Evolutionary conservation across 2,888 invertebrate genomes (phyloP).

Genomic region (Boloria euphrosyne): DNA sequence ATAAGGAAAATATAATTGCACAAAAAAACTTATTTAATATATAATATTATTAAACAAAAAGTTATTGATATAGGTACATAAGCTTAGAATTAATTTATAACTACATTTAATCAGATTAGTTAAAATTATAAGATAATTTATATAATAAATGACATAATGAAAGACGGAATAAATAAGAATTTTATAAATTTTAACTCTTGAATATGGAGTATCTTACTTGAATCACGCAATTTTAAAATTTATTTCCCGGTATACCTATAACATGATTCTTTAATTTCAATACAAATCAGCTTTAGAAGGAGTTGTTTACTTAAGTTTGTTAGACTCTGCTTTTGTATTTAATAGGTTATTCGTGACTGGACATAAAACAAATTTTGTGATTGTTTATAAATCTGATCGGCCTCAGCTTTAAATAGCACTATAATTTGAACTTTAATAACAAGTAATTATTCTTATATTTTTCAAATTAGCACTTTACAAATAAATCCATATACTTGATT

Average conservation of each 20-base stretch:
- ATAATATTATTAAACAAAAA: too few species aligned
- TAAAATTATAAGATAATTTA: too few species aligned
- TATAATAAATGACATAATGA: too few species aligned
- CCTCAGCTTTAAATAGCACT: conserved; percentile 26
- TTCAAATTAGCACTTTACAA: background rate
- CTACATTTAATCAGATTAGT: too few species aligned
- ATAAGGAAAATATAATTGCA: too few species aligned
- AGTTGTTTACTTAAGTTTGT: conserved; percentile 19
- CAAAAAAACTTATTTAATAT: too few species aligned
- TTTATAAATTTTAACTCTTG: too few species aligned
- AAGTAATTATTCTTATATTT: conserved; percentile 2
- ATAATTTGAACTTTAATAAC: conserved; percentile 11
- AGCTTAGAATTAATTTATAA: too few species aligned
- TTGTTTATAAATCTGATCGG: conserved; percentile 33
- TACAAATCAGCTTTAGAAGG: conserved; percentile 6
- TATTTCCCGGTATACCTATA: conserved; percentile 3
- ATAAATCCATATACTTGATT: too few species aligned
- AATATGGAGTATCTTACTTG: background rate
- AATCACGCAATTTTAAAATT: background rate
- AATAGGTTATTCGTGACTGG: conserved; percentile 41
- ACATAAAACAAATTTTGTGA: conserved; percentile 36
- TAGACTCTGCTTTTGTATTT: conserved; percentile 29
- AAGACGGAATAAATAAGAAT: too few species aligned
- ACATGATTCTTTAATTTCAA: conserved; percentile 9
- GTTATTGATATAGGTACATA: too few species aligned